Evolutionary conservation across 2,113 vertebrate species (phyloP), one percentile per base, ranked within the genome.

Genomic region (Daphoenositta chrysoptera): DNA sequence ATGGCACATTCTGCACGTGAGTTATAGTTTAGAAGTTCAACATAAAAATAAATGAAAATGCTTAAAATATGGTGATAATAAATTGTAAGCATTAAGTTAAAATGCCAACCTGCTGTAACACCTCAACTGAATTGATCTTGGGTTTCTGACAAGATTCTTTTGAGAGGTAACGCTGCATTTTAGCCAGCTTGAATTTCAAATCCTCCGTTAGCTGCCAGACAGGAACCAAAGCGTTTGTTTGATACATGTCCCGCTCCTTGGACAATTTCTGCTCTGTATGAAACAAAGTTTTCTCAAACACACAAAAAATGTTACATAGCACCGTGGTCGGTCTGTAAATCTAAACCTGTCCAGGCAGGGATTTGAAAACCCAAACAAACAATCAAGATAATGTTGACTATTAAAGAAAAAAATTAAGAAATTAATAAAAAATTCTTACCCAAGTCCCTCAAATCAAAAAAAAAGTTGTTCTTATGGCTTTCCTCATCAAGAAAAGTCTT

Each of bases 191-290:
- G 93, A 97, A 97, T 89, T 97, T 93, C 76, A 99, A 97, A 92
- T 98, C 98, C 58, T 98, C 97, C 93, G 92, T 98, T 26, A 99
- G 97, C 79, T 98, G 98, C 97, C 97, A 97, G 93, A 99, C 53
- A 54, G 99, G 98, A 89, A 92, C 94, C 50, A 99, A 97, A 40
- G 98, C 97, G 61, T 97, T 97, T 70, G 73, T 90, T 91, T 96
- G 95, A 90, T 98, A 99, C 1, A 37, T 42, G 45, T 98, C 96
- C 83, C 95, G 71, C 48, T 99, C 98, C 77, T 97, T 96, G 88
- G 98, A 96, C 79, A 99, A 96, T 44, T 93, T 90, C 83, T 96
- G 89, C 40, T 97, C 99, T 99, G 85, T 58, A 73, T 3, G 90
- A 94, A 82, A 98, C 51, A 97, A 97, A 95, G 72, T 66, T 87